Evolutionary conservation across 2,797 vertebrate species (phyloP).

Genomic region (Intellagama lesueurii): DNA sequence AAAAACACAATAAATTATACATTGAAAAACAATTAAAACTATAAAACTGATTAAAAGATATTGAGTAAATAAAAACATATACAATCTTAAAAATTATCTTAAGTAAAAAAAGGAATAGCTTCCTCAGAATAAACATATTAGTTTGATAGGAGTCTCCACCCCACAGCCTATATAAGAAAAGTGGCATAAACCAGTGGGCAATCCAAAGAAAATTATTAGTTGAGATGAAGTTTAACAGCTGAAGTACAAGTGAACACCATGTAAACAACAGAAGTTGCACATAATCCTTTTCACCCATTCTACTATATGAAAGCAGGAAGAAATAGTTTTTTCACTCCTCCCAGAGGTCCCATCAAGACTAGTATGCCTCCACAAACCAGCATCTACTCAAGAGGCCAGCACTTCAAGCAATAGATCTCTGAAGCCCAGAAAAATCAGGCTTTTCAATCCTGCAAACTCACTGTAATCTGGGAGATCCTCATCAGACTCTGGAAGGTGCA

Average conservation of each 20-base stretch:
- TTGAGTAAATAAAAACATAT: too few species aligned
- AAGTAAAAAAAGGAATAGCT: too few species aligned
- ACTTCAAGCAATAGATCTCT: not conserved
- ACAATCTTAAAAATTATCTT: too few species aligned
- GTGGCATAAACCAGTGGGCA: not conserved
- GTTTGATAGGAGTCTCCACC: too few species aligned
- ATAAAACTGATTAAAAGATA: too few species aligned
- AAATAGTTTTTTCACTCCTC: too few species aligned
- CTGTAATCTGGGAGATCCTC: conserved; percentile 88
- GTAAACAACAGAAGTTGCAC: not conserved
- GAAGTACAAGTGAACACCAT: not conserved
- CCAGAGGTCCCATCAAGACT: too few species aligned
- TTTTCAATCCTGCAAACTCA: conserved; percentile 74
- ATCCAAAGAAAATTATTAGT: not conserved
- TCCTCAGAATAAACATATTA: too few species aligned
- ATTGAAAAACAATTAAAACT: too few species aligned
- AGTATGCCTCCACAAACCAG: not conserved
- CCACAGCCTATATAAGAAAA: not conserved
- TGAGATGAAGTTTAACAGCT: not conserved
- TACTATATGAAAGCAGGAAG: not conserved
- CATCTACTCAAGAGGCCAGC: not conserved
- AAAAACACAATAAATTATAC: too few species aligned
- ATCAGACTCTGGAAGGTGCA: conserved; percentile 56
- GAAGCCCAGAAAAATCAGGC: not conserved
- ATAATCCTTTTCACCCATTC: not conserved